phyloP scores from a whole-genome alignment of 2,888 invertebrate genomes.

The Netelia virgata region DNA sequence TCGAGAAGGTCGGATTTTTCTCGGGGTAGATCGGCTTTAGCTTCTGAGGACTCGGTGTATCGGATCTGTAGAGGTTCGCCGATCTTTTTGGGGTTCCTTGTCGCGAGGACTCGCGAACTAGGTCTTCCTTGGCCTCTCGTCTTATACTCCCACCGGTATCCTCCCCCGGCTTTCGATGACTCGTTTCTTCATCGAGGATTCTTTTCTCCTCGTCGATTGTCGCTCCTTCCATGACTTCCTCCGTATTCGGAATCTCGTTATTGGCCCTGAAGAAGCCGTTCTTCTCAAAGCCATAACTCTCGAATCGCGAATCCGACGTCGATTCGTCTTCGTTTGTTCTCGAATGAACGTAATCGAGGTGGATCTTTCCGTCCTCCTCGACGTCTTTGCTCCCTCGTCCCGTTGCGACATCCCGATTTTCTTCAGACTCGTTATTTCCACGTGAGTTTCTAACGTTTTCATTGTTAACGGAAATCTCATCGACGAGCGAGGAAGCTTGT shows the following conservation, averaged over 20 bases:
- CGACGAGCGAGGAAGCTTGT: not conserved
- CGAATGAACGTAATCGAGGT: not conserved
- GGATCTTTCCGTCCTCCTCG: slow-evolving; percentile 56
- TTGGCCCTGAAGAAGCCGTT: too few species aligned
- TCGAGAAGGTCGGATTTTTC: slow-evolving; percentile 71
- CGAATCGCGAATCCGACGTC: too few species aligned
- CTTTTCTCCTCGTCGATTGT: slow-evolving; percentile 38
- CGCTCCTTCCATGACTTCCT: not conserved
- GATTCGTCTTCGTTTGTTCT: not conserved
- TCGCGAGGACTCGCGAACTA: slow-evolving; percentile 39
- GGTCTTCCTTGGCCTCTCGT: slow-evolving; percentile 75
- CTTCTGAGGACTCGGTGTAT: slow-evolving; percentile 69
- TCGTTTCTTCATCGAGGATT: slow-evolving; percentile 38
- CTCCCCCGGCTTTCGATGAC: slow-evolving; percentile 43
- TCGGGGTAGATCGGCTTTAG: slow-evolving; percentile 70
- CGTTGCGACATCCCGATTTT: not conserved
- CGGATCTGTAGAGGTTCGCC: slow-evolving; percentile 74
- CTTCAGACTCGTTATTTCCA: not conserved
- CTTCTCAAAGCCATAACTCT: too few species aligned
- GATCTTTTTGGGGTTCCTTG: slow-evolving; percentile 72
- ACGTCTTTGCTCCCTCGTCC: not conserved
- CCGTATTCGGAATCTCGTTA: too few species aligned
- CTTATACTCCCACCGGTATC: slow-evolving; percentile 71
- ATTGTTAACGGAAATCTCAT: not conserved
- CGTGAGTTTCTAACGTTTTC: not conserved